These are phyloP conservation scores for Elephantulus edwardii DNA, from an alignment of 2,113 vertebrate genomes.

Conservation along the genomic window DNA sequence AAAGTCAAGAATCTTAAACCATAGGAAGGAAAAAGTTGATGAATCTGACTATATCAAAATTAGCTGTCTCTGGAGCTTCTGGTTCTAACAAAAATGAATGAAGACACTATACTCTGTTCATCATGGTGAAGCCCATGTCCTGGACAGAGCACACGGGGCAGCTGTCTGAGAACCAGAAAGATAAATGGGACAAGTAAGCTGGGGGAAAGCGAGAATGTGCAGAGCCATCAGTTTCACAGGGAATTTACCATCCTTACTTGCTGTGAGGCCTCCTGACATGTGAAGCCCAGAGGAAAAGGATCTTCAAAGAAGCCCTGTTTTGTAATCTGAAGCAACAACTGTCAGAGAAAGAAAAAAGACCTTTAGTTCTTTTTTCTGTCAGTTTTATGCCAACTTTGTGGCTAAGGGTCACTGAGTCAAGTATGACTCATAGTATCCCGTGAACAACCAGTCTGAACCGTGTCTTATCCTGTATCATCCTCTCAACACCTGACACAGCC, in stretches of 20 bases:
- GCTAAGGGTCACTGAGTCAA: no score
- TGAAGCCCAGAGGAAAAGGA: neutral
- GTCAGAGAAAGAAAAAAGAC: no score
- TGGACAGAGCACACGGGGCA: neutral
- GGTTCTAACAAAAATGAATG: neutral
- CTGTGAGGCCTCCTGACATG: neutral
- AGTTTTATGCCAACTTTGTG: no score
- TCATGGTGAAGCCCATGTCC: fast-evolving
- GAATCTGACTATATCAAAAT: neutral
- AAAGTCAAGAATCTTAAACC: neutral
- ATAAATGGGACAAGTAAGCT: neutral
- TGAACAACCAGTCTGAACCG: no score
- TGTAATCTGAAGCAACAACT: neutral
- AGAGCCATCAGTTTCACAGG: neutral
- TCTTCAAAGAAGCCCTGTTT: neutral
- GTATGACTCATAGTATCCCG: no score
- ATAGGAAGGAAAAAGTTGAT: neutral
- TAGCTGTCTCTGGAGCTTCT: neutral
- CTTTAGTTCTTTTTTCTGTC: no score
- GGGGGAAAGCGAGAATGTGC: neutral
- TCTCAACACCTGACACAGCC: no score
- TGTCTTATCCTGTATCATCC: no score
- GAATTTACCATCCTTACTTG: neutral
- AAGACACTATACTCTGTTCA: neutral
- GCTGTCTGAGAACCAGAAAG: neutral